Evolutionary conservation across 2,888 invertebrate species (phyloP).

Genomic region (Drosophila flavopinicola): DNA sequence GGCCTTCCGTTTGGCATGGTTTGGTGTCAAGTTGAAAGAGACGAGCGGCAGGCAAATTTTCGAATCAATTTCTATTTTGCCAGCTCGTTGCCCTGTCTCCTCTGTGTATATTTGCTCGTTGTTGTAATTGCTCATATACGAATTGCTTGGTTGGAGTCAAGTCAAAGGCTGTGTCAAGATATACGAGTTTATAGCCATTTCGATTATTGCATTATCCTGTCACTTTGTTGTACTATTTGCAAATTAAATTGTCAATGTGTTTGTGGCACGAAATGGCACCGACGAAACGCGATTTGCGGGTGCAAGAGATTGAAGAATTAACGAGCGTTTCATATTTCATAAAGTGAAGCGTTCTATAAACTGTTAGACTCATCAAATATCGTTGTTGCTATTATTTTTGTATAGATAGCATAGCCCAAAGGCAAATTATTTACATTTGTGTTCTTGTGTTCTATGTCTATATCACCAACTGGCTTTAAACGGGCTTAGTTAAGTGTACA

Average conservation of each 20-base stretch:
- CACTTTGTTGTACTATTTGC: constrained; percentile 60
- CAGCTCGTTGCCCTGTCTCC: too few species aligned
- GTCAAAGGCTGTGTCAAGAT: constrained; percentile 28
- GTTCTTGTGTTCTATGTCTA: background rate
- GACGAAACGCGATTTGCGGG: constrained; percentile 38
- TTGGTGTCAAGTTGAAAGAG: constrained; percentile 19
- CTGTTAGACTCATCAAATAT: constrained; percentile 9
- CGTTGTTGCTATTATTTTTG: constrained; percentile 6
- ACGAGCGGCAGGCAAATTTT: constrained; percentile 33
- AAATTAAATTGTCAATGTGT: constrained; percentile 78
- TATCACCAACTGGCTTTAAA: constrained; percentile 10
- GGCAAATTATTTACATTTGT: constrained; percentile 25
- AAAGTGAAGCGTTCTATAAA: constrained; percentile 11
- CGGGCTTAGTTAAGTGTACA: constrained; percentile 20
- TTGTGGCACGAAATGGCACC: constrained; percentile 45
- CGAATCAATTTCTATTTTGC: constrained; percentile 51
- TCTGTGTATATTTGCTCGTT: background rate
- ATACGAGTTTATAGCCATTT: constrained; percentile 43
- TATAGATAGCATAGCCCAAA: background rate
- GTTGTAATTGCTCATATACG: constrained; percentile 30
- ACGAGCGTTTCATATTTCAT: constrained; percentile 37
- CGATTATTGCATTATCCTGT: constrained; percentile 75
- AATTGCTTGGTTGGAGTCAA: constrained; percentile 14
- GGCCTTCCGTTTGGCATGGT: constrained; percentile 7
- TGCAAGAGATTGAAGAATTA: constrained; percentile 2